These are phyloP conservation scores for Pelmatolapia mariae DNA, from an alignment of 2,113 vertebrate species.

Conservation along the genomic window DNA sequence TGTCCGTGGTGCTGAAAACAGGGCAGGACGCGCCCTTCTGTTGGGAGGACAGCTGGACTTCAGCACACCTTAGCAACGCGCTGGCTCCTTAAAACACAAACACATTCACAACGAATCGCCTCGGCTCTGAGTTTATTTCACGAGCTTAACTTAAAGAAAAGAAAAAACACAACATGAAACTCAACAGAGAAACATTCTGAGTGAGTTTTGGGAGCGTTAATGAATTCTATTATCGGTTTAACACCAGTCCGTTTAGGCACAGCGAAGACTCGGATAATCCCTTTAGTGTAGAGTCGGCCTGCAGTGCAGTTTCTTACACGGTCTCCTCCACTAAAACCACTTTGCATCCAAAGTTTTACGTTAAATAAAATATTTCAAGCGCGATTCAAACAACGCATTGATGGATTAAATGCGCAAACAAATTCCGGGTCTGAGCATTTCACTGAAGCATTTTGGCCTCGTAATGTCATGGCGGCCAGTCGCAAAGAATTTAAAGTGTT, in stretches of 20 bases:
- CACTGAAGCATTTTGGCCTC: neutral
- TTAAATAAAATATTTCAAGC: neutral
- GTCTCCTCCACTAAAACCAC: neutral
- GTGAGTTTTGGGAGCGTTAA: neutral
- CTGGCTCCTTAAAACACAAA: neutral
- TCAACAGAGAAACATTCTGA: neutral
- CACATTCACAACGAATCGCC: neutral
- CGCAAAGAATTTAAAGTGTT: neutral
- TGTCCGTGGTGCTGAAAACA: slow-evolving; percentile 49
- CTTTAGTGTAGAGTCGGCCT: neutral
- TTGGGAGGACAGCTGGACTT: neutral
- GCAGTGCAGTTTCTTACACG: neutral
- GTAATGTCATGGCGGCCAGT: neutral
- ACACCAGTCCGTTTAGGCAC: neutral
- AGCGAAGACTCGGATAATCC: neutral
- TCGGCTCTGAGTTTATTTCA: neutral
- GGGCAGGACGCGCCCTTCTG: neutral
- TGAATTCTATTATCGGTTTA: neutral
- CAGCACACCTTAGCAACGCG: neutral
- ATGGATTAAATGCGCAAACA: neutral
- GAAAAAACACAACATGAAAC: neutral
- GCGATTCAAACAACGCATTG: neutral
- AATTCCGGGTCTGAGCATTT: neutral
- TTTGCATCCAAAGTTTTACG: neutral
- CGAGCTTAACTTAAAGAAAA: neutral